Conservation (phyloP, 2,888 invertebrate species). For the Falcaria lacertinaria region DNA sequence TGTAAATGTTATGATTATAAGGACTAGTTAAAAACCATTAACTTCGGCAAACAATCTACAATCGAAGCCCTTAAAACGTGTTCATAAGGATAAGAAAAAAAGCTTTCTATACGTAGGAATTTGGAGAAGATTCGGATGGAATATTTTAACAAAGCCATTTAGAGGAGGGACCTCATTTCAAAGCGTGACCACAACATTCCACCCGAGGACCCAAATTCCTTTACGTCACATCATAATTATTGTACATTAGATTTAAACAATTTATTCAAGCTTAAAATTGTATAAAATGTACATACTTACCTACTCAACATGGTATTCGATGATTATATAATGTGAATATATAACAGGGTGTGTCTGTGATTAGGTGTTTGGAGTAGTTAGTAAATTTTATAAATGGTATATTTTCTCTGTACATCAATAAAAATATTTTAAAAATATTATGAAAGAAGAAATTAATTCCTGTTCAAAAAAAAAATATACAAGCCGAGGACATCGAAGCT, state of each 20-base stretch:
- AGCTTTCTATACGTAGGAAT: neutral
- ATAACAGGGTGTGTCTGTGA: too few species aligned
- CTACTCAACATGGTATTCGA: too few species aligned
- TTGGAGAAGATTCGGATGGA: slow-evolving; percentile 10
- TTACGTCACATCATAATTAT: slow-evolving; percentile 19
- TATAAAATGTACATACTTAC: too few species aligned
- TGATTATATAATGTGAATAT: too few species aligned
- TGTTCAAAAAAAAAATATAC: slow-evolving; percentile 6
- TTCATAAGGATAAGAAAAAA: neutral
- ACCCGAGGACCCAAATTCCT: slow-evolving; percentile 25
- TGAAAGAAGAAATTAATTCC: slow-evolving; percentile 2
- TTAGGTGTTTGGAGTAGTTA: too few species aligned
- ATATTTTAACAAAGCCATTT: slow-evolving; percentile 27
- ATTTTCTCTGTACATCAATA: too few species aligned
- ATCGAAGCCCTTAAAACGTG: neutral
- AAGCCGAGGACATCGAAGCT: neutral
- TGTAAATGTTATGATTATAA: too few species aligned
- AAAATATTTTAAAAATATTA: too few species aligned
- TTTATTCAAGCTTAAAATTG: slow-evolving; percentile 1
- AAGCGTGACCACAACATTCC: slow-evolving; percentile 35
- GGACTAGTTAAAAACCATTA: too few species aligned
- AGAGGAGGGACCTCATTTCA: slow-evolving; percentile 21
- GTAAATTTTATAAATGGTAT: too few species aligned
- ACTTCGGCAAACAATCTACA: neutral
- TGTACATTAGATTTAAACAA: slow-evolving; percentile 25